Base-by-base conservation (phyloP, 2,888 invertebrate genomes). In the Diabrotica balteata region DNA sequence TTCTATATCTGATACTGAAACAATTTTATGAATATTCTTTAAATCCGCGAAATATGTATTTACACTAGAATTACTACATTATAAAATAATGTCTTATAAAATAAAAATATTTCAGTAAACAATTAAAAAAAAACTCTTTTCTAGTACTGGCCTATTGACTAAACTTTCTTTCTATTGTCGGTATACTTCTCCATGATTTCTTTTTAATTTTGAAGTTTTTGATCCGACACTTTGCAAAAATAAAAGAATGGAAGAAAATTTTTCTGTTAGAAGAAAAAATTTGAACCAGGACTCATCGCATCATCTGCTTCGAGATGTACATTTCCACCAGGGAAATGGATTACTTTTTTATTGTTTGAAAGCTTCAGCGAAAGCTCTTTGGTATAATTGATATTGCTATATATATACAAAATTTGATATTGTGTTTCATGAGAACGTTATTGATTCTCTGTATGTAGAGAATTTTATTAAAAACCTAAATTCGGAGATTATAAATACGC, bases 201-300 rank as follows among this genome's bases (percentile, higher is more conserved):
- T 61, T 59, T 65, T 66, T 61, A 66, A 66, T 61, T 66, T 60
- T 44, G 50, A 61, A 66, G 66, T 61, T 66, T 66, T 60, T 61
- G 50, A 55, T 61, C 17, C 54, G 53, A 55, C 60, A 55, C 61
- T 58, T 54, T 32, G 55, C 42, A 54, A 44, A 44, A 59, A 66
- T 44, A 44, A 52, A 43, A 44, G 22, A 32, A 53, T 32, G 32
- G n/a, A 43, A 44, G 45, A 51, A 51, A 17, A 51, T 51, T 51
- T 2, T 51, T 11, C 11, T 51, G 8, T 51, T 51, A 11, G 17
- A 51, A 51, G 44, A 45, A 53, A 61, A 52, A 53, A 61, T 53
- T 43, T 61, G 45, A 32, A 32, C 32, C 32, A 32, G 32, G 32
- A 32, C 32, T 32, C 32, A 32, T 32, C 32, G 32, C 32, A 32